Percentiles rank a stretch among this genome's conserved stretches.
phyloP scores from a whole-genome alignment of 2,888 invertebrate genomes.

The Volucella bombylans region DNA sequence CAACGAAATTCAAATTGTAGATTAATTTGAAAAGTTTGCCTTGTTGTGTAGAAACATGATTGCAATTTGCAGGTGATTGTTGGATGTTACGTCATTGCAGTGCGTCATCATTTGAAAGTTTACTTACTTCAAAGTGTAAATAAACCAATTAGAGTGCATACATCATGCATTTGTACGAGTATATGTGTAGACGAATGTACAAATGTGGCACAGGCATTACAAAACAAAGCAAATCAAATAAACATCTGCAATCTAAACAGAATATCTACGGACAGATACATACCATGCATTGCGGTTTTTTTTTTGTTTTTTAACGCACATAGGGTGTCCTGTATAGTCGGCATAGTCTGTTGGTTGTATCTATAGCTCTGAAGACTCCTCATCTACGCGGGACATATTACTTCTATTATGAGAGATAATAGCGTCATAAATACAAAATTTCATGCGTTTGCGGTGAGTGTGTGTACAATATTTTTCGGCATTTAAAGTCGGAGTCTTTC shows the following conservation, averaged over 20 bases:
- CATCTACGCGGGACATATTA: background rate
- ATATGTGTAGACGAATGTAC: background rate
- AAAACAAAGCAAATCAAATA: slow-evolving; percentile 37
- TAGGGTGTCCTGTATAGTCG: too few species aligned
- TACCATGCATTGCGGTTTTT: too few species aligned
- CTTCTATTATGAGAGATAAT: slow-evolving; percentile 20
- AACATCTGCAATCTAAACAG: slow-evolving; percentile 41
- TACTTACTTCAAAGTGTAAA: slow-evolving; percentile 3
- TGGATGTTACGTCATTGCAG: too few species aligned
- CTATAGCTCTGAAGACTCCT: too few species aligned
- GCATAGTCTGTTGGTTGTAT: too few species aligned
- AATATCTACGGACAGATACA: too few species aligned
- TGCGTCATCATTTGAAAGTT: background rate
- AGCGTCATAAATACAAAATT: slow-evolving; percentile 43
- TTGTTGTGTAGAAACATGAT: too few species aligned
- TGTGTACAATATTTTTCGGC: slow-evolving; percentile 27
- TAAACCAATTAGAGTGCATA: slow-evolving; percentile 34
- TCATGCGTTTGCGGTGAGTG: slow-evolving; percentile 34
- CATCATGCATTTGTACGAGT: background rate
- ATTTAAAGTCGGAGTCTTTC: slow-evolving; percentile 27
- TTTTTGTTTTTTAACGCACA: too few species aligned
- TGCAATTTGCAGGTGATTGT: too few species aligned
- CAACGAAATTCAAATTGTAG: too few species aligned
- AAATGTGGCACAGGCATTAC: slow-evolving; percentile 52
- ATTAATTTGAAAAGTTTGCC: too few species aligned